Base-by-base conservation (phyloP, 2,113 vertebrate species). In the Apteryx mantelli region DNA sequence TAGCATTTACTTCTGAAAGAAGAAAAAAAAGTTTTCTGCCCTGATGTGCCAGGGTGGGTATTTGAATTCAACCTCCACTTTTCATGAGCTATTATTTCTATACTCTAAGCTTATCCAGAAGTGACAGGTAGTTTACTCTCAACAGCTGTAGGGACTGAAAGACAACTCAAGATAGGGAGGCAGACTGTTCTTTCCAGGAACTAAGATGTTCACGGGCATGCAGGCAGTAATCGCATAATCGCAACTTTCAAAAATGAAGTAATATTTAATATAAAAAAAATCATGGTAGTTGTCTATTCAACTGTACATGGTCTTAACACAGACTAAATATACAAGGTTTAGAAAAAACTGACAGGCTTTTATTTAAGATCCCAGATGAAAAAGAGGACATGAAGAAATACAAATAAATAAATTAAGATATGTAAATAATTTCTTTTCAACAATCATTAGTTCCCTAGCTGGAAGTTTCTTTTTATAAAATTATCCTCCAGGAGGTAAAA, bases 181-280 rank as follows among this genome's bases (percentile, higher is more conserved):
- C 34, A 28, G 42, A 26, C 0, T 36, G 18, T 44, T 73, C 71
- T 55, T 25, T 63, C 22, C 13, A 34, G 18, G 60, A 77, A 26
- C 4, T 3, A 20, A 5, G 48, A n/a, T 25, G 17, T 9, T 83
- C 77, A 79, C 3, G 28, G 48, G 58, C 24, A 30, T 7, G 7
- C 76, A 76, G 1, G 1, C 12, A 75, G 22, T 60, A 61, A 82
- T 42, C 84, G 55, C 56, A 26, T 17, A 76, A 79, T 19, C 12
- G 11, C 10, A 7, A 34, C 80, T 85, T 50, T 77, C 69, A 88
- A 65, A 90, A 94, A 74, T 1, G 4, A 88, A 86, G 48, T 76
- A 70, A 61, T 75, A 86, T 97, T 94, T 97, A 97, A 93, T 97
- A 91, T 14, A 85, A 36, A 66, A 95, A 97, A 91, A 34, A 38